Percentiles rank a stretch among this genome's conserved stretches.
phyloP scores from a whole-genome alignment of 1,140 invertebrate species.

The Drosophila athabasca region DNA sequence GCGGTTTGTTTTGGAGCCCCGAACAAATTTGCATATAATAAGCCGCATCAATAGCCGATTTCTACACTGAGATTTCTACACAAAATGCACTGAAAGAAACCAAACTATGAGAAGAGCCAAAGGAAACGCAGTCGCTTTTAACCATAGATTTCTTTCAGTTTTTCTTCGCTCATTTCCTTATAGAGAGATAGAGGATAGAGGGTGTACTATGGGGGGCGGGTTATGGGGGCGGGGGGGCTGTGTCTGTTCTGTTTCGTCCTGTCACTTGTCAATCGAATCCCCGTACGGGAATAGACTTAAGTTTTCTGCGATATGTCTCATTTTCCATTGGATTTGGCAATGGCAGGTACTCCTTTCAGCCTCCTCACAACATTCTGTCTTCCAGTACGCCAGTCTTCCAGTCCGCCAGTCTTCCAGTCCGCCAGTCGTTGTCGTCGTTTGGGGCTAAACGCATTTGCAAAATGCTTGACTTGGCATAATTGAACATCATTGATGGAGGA shows the following conservation, averaged over 20 bases:
- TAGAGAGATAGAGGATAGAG: conserved; percentile 32
- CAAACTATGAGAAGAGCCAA: background rate
- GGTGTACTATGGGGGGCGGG: conserved; percentile 12
- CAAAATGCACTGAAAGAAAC: conserved; percentile 27
- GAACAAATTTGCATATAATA: conserved; percentile 81
- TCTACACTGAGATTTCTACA: conserved; percentile 60
- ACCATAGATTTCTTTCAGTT: conserved; percentile 23
- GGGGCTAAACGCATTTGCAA: conserved; percentile 56
- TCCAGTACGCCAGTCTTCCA: no score
- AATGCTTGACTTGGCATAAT: conserved; percentile 60
- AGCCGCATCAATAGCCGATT: conserved; percentile 78
- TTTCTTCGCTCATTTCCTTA: conserved; percentile 21
- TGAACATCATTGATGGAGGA: conserved; percentile 40
- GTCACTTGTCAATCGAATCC: conserved; percentile 75
- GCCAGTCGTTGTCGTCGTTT: conserved; percentile 16
- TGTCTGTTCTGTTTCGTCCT: conserved; percentile 38
- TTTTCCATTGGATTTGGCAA: conserved; percentile 72
- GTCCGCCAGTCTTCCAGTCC: background rate
- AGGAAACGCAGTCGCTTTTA: background rate
- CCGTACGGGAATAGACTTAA: conserved; percentile 40
- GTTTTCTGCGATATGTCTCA: conserved; percentile 80
- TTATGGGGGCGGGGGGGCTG: conserved; percentile 11
- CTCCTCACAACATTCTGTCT: background rate
- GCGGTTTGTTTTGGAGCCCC: conserved; percentile 53
- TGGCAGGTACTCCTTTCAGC: conserved; percentile 40